Conservation (phyloP, 2,888 invertebrate genomes). For the Rhamnusium bicolor region DNA sequence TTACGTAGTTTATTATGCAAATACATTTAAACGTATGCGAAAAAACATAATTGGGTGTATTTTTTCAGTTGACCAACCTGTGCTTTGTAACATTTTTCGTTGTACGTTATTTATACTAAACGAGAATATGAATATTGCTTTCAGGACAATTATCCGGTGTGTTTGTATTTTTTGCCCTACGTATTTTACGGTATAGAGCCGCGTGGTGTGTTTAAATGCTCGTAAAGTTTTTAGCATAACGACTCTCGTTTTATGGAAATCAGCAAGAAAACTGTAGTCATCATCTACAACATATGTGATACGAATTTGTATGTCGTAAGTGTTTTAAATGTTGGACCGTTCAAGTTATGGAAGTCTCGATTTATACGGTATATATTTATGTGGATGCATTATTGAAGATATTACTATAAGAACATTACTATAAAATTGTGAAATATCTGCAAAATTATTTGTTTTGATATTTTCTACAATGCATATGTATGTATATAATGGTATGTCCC, state of each 20-base stretch:
- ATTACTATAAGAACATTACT: neutral
- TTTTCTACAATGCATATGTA: no score
- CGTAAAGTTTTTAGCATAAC: slow-evolving; percentile 25
- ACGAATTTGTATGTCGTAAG: slow-evolving; percentile 1
- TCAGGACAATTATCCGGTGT: slow-evolving; percentile 2
- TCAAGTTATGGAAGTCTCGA: neutral
- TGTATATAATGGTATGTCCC: no score
- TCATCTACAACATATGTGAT: slow-evolving; percentile 15
- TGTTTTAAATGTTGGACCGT: neutral
- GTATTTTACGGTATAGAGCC: slow-evolving; percentile 4
- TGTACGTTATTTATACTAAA: slow-evolving; percentile 17
- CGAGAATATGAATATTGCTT: slow-evolving; percentile 12
- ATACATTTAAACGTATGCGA: slow-evolving; percentile 8
- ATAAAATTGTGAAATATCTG: neutral
- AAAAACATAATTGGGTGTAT: neutral
- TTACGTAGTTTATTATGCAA: slow-evolving; percentile 1
- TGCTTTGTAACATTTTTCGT: neutral
- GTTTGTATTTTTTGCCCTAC: neutral
- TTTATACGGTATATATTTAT: neutral
- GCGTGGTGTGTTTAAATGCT: slow-evolving; percentile 1
- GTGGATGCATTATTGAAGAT: neutral
- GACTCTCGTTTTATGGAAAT: slow-evolving; percentile 26
- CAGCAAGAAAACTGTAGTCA: slow-evolving; percentile 19
- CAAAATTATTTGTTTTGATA: no score
- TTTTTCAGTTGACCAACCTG: neutral